Evolutionary conservation across 2,797 vertebrate species (phyloP), one percentile per base, ranked within the genome.

Genomic region (Pelobates cultripes): DNA sequence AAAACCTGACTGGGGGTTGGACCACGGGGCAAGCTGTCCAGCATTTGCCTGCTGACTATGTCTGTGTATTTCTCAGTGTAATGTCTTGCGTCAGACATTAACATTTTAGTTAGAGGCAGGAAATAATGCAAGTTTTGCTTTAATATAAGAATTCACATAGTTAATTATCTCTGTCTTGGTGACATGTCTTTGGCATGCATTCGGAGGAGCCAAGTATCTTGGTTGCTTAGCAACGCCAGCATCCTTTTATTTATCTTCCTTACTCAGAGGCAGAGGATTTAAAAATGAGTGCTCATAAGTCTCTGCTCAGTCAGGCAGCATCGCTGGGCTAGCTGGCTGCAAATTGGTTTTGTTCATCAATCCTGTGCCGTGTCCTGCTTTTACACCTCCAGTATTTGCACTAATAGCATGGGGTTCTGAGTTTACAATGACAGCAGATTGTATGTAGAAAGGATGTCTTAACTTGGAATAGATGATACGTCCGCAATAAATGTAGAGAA

Each of bases 201-300:
- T 64, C 70, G 43, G 60, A 75, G 69, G 76, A 70, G 71, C 76
- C 71, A 83, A 83, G 76, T 83, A 70, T 83, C 76, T 61, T 63
- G 76, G 81, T 83, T 78, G 72, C 81, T 68, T 70, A 75, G 81
- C 81, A 83, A 83, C 81, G 44, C 4, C 76, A 51, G 76, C 76
- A 78, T 83, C 66, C 78, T 71, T 73, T 78, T 78, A 73, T 82
- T 82, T 82, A 78, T 82, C 81, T 78, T 78, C 60, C 72, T 78
- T 68, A 74, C 71, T 83, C 53, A 70, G 71, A 64, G 69, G 40
- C 8, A n/a, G 53, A 74, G 81, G 76, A 83, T 83, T 83, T 83
- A 74, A 83, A 79, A 70, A 73, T 45, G 75, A 78, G 81, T 61
- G 71, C 76, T 83, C n/a, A 13, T 75, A 83, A 74, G 81, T 74